A percentile compares a stretch with the other conserved stretches of the same genome.
Evolutionary conservation across 35 echinoderm and acorn worm species (phyloP).

Genomic region (Diadema setosum): DNA sequence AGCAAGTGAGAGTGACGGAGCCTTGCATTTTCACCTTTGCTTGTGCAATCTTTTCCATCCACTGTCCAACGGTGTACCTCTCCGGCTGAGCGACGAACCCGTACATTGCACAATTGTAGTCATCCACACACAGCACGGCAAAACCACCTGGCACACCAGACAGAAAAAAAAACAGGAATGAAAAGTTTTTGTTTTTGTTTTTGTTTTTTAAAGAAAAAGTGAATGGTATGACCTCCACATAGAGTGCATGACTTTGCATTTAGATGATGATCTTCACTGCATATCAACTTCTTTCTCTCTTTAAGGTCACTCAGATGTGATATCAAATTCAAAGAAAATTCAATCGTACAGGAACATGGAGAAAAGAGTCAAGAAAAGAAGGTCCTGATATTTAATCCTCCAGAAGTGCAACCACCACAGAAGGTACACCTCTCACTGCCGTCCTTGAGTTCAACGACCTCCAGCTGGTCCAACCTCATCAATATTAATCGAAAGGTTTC

Average conservation of each 20-base stretch:
- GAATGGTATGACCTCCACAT: background rate
- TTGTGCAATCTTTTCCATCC: slow-evolving; percentile 38
- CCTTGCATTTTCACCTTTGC: slow-evolving; percentile 33
- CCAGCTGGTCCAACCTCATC: slow-evolving; percentile 72
- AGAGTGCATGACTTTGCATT: too few relatives aligned
- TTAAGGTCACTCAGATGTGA: background rate
- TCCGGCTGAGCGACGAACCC: slow-evolving; percentile 1
- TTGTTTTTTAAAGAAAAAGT: background rate
- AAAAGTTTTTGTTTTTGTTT: background rate
- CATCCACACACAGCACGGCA: slow-evolving; percentile 40
- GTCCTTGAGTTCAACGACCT: slow-evolving; percentile 70
- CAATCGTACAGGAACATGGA: too few relatives aligned
- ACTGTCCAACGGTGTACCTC: background rate
- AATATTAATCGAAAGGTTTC: too few relatives aligned
- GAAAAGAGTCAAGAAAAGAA: too few relatives aligned
- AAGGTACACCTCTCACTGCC: slow-evolving; percentile 47
- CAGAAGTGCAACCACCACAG: too few relatives aligned
- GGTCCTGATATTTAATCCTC: too few relatives aligned
- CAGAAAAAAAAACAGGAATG: background rate
- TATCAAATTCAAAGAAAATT: too few relatives aligned
- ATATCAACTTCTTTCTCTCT: background rate
- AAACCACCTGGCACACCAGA: slow-evolving; percentile 60
- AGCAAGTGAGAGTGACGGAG: too few relatives aligned
- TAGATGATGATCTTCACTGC: too few relatives aligned
- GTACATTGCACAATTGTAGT: slow-evolving; percentile 44